Base-by-base conservation (phyloP, 1,140 invertebrate species). In the Drosophila athabasca region DNA sequence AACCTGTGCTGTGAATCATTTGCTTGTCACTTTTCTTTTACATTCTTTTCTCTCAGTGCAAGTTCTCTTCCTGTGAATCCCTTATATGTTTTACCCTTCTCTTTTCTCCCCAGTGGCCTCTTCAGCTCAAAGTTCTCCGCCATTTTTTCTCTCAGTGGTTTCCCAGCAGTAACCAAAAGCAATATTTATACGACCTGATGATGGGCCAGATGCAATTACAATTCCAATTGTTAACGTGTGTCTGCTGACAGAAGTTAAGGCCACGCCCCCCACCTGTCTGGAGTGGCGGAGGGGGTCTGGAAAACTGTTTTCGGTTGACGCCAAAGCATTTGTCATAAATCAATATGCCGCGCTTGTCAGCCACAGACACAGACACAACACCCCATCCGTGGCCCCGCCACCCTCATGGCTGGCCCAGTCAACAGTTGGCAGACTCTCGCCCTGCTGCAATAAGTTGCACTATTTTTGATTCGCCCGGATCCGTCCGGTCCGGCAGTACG, bases 401-500 rank as follows among this genome's bases (percentile, higher is more conserved):
- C 11, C 29, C 26, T 31, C 29, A 13, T 15, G 41, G 3, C 35
- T 15, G 41, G 3, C 35, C 19, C 53, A 39, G 57, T 46, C 61
- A 62, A 61, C 29, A 19, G 43, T 19, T 39, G 7, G 44, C 35
- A 9, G 57, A 59, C 55, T 41, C 8, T 41, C 53, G 26, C 26
- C 41, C 19, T 44, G 19, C 7, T 54, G 48, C 39, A 61, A 52
- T 62, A 72, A 68, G 72, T 76, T 81, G 78, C 66, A 67, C 55
- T 61, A 71, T 79, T 80, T 85, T 73, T 65, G 71, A 87, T 77
- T 76, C 75, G 53, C 54, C 75, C 71, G 35, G 35, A 39, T 39
- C 35, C 35, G 4, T 39, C 35, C 11, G 11, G 4, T 39, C 35
- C 11, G 11, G 35, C 35, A 35, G 31, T 35, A 26, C 24, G 24